Evolutionary conservation across 2,888 invertebrate genomes (phyloP).

Genomic region (Nipponacmea schrenckii): DNA sequence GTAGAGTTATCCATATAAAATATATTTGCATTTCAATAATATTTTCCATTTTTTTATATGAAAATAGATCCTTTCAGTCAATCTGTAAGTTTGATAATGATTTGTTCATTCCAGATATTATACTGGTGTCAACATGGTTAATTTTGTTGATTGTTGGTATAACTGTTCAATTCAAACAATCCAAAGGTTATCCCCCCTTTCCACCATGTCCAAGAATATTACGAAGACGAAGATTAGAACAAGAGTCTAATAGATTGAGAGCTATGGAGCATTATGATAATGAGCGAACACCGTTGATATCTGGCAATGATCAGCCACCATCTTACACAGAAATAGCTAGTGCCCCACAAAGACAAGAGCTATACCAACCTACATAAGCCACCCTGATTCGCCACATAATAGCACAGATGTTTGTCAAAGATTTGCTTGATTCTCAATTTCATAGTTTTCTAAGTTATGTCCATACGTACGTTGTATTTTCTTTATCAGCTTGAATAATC

Average conservation of each 20-base stretch:
- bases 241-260: not conserved
- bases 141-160: conserved; percentile 72
- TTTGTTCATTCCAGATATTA: conserved; percentile 71
- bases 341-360: not conserved
- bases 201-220: conserved; percentile 70
- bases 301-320: not conserved
- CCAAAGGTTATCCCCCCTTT: conserved; percentile 74
- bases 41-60: no score
- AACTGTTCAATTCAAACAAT: conserved; percentile 72
- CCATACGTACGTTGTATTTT: no score
- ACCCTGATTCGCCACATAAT: no score
- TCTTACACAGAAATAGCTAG: not conserved
- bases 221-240: not conserved
- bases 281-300: conserved; percentile 10
- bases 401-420: no score
- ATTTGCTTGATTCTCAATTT: no score
- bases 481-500: no score
- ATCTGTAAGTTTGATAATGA: not conserved
- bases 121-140: conserved; percentile 73
- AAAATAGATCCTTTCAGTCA: no score
- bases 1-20: no score
- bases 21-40: no score
- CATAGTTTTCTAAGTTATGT: no score
- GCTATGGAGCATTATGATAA: not conserved
- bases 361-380: not conserved